Base-by-base conservation (phyloP, 1,140 invertebrate genomes). In the Dendrolimus kikuchii region DNA sequence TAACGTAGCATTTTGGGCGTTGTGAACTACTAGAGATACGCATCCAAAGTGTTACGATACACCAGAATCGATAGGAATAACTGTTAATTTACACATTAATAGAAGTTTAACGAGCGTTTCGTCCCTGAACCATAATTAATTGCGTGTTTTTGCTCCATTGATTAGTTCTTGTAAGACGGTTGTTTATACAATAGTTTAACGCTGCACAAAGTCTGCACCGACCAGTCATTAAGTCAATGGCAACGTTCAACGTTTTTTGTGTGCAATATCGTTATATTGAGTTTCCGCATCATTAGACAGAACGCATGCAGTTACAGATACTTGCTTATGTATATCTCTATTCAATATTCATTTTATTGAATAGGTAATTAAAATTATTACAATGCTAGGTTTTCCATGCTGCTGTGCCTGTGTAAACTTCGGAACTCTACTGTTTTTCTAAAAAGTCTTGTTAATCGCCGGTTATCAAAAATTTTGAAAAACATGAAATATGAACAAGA, bases 1-100 rank as follows among this genome's bases (percentile, higher is more conserved):
- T 23, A 3, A 23, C 23, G 1, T 1, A 23, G 23, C 23, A 23
- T 23, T 23, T 23, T 3, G 23, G 3, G 23, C 23, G 23, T 23
- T 23, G 23, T 23, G 23, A 23, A 2, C 23, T 23, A 23, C 23
- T 23, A 23, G 23, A 23, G 23, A 23, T 2, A 23, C 23, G 23
- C 23, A 3, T 23, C 23, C 23, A 23, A 23, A 23, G 23, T 23
- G 23, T 23, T 23, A 23, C 23, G 23, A 23, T 23, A 23, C 23
- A 23, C 23, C 23, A 23, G 1, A n/a, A 23, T 23, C 1, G 1
- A 23, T 23, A 23, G 3, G 1, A 23, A 3, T 23, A 23, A 23
- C 23, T 23, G 75, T 79, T 81, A 81, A 73, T 68, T 68, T 52
- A 49, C 69, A 79, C 70, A 81, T 81, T 78, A 80, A 84, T 84